Base-by-base conservation (phyloP, 2,113 vertebrate species). In the Ceuthmochares aereus region DNA sequence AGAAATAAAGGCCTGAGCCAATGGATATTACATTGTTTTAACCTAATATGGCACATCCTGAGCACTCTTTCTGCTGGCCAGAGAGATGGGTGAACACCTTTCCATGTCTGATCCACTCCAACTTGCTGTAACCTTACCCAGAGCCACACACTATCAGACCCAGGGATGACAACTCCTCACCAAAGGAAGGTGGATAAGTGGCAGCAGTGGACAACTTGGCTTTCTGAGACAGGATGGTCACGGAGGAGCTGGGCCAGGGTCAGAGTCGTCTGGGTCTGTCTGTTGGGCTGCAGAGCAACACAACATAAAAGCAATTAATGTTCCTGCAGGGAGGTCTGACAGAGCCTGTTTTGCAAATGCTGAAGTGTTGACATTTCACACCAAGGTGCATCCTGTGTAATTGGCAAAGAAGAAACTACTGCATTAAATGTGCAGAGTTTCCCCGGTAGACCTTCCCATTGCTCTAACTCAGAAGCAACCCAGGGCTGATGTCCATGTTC, bases 261-360 rank as follows among this genome's bases (percentile, higher is more conserved):
- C 37, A 79, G 64, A 49, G 27, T 6, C 3, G 0, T 36, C 26
- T 26, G 23, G 60, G 23, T 54, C n/a, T 63, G 10, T 66, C 36
- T 36, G 15, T 59, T 51, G 80, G 82, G 40, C 52, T 72, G 52
- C 2, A 2, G 84, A 59, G 25, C 77, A 66, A 72, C 86, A 34
- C 9, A 16, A 7, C 5, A 0, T 40, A 9, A 3, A 32, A 84
- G 54, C 73, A 78, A 67, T 87, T 68, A 37, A 13, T 0, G 0
- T 36, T 84, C 0, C 0, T 45, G 63, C 60, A 76, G 84, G 72
- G 84, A 68, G 66, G 36, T 64, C 87, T 89, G 81, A 47, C 80
- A 72, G 89, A 75, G 4, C 37, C 47, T 5, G 26, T 5, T 91
- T 59, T 32, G 64, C 69, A 40, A 59, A 55, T 17, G 60, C 56